Conservation (phyloP, 2,113 vertebrate species). For the Calidris pugnax region DNA sequence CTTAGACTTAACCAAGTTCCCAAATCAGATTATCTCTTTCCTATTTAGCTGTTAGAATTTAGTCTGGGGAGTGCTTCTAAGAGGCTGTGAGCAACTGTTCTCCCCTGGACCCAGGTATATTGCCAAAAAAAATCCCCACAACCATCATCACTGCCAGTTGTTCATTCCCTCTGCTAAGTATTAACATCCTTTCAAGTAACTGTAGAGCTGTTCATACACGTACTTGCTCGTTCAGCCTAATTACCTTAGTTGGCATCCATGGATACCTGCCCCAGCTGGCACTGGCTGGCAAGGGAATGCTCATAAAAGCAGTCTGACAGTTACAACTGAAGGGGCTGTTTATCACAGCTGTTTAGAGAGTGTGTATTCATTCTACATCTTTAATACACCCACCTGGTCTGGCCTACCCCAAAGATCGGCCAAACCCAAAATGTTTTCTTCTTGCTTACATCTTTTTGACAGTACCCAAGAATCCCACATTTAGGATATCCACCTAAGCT, state of each 20-base stretch:
- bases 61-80: neutral
- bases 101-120: neutral
- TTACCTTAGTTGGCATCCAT: neutral
- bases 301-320: neutral
- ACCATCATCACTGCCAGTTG: neutral
- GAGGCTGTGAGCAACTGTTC: neutral
- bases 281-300: neutral
- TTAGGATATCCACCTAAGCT: neutral
- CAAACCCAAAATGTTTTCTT: neutral
- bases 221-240: neutral
- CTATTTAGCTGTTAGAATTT: neutral
- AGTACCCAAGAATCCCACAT: neutral
- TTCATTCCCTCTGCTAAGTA: neutral
- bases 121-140: neutral
- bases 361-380: neutral
- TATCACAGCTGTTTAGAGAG: neutral
- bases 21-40: neutral
- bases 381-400: neutral
- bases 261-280: neutral
- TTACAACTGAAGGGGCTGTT: neutral
- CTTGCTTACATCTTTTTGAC: neutral
- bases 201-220: neutral
- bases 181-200: neutral
- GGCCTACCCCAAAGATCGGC: neutral
- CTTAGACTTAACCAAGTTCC: neutral